Percentiles rank a stretch among this genome's conserved stretches.
Evolutionary conservation across 2,113 vertebrate genomes (phyloP).

Genomic region (Centrocercus urophasianus): DNA sequence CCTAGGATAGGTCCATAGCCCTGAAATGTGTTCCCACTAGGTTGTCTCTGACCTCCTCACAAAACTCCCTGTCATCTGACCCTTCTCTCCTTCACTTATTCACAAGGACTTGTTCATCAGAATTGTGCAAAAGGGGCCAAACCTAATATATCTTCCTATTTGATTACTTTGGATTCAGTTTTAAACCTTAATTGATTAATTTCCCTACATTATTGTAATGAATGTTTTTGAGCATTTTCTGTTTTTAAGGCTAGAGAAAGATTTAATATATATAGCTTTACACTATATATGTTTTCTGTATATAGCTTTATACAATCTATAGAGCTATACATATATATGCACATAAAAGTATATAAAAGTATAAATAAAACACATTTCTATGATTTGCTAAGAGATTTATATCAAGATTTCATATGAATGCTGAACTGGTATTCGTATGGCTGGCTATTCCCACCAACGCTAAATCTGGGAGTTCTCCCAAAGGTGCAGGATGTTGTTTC

Average conservation of each 20-base stretch:
- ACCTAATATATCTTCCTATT: neutral
- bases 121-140: neutral
- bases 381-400: neutral
- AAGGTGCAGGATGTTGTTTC: slow-evolving; percentile 12
- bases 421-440: neutral
- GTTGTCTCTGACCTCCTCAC: neutral
- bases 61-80: neutral
- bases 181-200: neutral
- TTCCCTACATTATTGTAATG: neutral
- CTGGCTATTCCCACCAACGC: neutral
- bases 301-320: neutral
- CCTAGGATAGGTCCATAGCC: neutral
- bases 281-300: neutral
- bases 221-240: neutral
- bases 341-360: neutral
- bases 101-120: neutral
- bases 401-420: neutral
- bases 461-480: neutral
- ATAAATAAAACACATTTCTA: neutral
- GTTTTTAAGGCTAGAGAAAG: neutral
- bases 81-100: neutral
- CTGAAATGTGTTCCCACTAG: neutral
- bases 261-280: neutral
- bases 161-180: neutral
- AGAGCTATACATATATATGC: neutral